Percentiles rank a stretch among this genome's conserved stretches.
phyloP scores from a whole-genome alignment of 2,113 vertebrate genomes.

The Promerops cafer region DNA sequence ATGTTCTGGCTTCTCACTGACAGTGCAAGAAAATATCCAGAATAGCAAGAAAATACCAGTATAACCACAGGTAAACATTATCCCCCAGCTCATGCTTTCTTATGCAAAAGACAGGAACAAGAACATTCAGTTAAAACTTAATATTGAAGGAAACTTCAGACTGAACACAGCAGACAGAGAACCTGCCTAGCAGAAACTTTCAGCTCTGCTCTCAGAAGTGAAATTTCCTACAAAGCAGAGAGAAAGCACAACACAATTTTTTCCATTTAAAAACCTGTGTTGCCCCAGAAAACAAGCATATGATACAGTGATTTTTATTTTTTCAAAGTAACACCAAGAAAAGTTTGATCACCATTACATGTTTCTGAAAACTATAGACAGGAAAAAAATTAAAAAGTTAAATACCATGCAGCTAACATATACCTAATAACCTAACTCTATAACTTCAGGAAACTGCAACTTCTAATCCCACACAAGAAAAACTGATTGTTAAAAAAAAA shows the following conservation, averaged over 20 bases:
- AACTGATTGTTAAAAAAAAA: neutral
- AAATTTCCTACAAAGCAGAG: neutral
- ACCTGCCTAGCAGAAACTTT: conserved; percentile 40
- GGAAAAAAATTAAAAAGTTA: neutral
- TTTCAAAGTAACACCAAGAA: neutral
- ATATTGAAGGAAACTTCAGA: neutral
- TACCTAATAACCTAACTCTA: neutral
- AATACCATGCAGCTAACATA: neutral
- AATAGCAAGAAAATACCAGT: neutral
- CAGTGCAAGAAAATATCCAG: neutral
- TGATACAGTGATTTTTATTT: neutral
- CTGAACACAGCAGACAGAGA: neutral
- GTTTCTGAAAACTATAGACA: neutral
- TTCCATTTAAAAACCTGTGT: conserved; percentile 21
- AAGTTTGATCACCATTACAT: neutral
- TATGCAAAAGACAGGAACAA: neutral
- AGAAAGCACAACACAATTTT: neutral
- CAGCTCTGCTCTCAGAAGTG: neutral
- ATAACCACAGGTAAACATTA: neutral
- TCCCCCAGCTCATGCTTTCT: neutral
- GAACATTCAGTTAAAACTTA: neutral
- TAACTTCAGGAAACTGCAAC: neutral
- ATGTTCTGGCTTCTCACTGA: neutral
- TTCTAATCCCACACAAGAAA: neutral
- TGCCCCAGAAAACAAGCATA: neutral